Conservation (phyloP, 2,113 vertebrate genomes). For the Anarrhichthys ocellatus region DNA sequence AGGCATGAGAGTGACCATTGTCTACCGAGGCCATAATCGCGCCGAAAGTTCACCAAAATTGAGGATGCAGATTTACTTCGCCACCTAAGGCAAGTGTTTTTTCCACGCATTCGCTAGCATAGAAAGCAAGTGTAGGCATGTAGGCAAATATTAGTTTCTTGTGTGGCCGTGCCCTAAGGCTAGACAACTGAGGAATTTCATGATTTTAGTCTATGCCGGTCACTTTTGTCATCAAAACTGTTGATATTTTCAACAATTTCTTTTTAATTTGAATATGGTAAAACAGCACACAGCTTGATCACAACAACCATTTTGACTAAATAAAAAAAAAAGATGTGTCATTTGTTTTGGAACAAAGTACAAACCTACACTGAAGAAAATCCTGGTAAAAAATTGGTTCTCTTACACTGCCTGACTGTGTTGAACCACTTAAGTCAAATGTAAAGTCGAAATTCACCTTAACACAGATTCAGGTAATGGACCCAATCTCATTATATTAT, state of each 20-base stretch:
- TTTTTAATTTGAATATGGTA: not conserved
- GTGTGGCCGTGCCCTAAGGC: not conserved
- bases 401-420: not conserved
- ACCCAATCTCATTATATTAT: not conserved
- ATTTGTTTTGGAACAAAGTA: not conserved
- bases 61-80: not conserved
- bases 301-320: not conserved
- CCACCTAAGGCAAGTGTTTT: not conserved
- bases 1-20: not conserved
- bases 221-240: not conserved
- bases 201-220: not conserved
- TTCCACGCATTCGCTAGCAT: not conserved
- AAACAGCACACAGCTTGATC: not conserved
- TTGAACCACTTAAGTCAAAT: not conserved
- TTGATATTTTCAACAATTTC: not conserved
- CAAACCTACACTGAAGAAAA: not conserved
- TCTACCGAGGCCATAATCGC: not conserved
- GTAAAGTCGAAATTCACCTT: not conserved
- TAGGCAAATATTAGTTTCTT: not conserved
- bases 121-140: not conserved
- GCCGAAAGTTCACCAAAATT: not conserved
- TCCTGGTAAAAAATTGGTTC: not conserved
- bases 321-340: not conserved
- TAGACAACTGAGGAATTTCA: not conserved
- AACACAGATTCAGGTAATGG: constrained; percentile 19